Percentiles rank a stretch among this genome's conserved stretches.
These are phyloP conservation scores for Amphilophus citrinellus DNA, from an alignment of 2,113 vertebrate species.

Conservation along the genomic window DNA sequence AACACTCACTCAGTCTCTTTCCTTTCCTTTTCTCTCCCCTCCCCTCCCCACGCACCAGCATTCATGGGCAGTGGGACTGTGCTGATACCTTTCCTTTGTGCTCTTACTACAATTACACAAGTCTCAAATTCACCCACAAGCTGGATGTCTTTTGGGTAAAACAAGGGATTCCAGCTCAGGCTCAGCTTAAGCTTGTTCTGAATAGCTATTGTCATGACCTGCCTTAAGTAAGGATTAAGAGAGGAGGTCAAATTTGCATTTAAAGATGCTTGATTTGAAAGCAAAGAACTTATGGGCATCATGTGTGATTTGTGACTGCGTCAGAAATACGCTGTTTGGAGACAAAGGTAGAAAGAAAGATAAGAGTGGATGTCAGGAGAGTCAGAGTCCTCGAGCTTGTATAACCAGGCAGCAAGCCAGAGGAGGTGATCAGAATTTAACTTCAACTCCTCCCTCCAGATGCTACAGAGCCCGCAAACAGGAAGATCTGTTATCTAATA, in stretches of 20 bases:
- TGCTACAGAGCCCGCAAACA: neutral
- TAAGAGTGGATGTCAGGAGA: neutral
- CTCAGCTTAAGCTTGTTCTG: constrained; percentile 30
- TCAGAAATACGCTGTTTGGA: neutral
- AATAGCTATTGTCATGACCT: constrained; percentile 23
- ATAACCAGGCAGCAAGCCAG: constrained; percentile 7
- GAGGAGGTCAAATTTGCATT: neutral
- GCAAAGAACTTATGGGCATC: neutral
- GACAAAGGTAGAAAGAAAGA: constrained; percentile 2
- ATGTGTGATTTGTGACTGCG: neutral
- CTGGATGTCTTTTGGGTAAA: constrained; percentile 26
- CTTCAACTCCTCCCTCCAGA: constrained; percentile 12
- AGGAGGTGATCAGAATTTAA: constrained; percentile 21
- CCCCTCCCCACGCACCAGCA: neutral
- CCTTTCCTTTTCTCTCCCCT: neutral
- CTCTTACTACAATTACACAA: constrained; percentile 30
- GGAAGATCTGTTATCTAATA: constrained; percentile 1
- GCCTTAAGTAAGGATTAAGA: neutral
- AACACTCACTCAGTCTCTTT: neutral
- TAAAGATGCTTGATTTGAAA: neutral
- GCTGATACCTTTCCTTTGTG: constrained; percentile 45
- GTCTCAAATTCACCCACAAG: constrained; percentile 44
- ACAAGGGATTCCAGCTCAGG: constrained; percentile 19
- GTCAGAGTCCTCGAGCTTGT: neutral
- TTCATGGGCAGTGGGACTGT: neutral